Evolutionary conservation across 2,797 vertebrate genomes (phyloP), one percentile per base, ranked within the genome.

Genomic region (Gadopsis bispinosus): DNA sequence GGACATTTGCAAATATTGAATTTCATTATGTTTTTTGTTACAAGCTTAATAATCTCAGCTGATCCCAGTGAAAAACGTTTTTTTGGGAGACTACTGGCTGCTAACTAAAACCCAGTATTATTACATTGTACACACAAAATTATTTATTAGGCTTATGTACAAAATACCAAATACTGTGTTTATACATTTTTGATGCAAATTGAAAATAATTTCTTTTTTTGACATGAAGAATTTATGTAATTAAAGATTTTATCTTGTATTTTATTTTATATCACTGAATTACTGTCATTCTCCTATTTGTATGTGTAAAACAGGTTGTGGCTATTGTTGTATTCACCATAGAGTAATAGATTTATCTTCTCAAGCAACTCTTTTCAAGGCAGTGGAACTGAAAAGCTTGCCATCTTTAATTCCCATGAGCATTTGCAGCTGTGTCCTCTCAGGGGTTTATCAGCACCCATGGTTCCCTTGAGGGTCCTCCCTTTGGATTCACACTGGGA

Each of bases 391-490:
- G 22, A 55, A 74, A 80, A 77, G 29, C 43, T 20, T 70, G 33
- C 59, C 71, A 74, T 79, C 22, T 41, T 69, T 55, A 66, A 83
- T 61, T 77, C 86, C 60, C 88, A 77, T 37, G 75, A 79, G 82
- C 45, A 71, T 51, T 64, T 48, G 61, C 70, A 81, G 67, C 67
- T 70, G 78, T 71, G 59, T 64, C 69, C 60, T 81, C 73, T 60
- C 6, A 37, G 45, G 71, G 59, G 31, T 67, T 80, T 73, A 60
- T 58, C 68, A 62, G 69, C 31, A 58, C 20, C 61, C 37, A 61
- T 3, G 6, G 14, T 48, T 81, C 55, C 69, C 56, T 69, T 43
- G 33, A 61, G 72, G 54, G 19, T 54, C 50, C 48, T 39, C 22
- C 26, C 51, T 62, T 31, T 64, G 10, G 63, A 74, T 69, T 84